These are phyloP conservation scores for Drosophila basisetae DNA, from an alignment of 2,888 invertebrate species.

Conservation along the genomic window DNA sequence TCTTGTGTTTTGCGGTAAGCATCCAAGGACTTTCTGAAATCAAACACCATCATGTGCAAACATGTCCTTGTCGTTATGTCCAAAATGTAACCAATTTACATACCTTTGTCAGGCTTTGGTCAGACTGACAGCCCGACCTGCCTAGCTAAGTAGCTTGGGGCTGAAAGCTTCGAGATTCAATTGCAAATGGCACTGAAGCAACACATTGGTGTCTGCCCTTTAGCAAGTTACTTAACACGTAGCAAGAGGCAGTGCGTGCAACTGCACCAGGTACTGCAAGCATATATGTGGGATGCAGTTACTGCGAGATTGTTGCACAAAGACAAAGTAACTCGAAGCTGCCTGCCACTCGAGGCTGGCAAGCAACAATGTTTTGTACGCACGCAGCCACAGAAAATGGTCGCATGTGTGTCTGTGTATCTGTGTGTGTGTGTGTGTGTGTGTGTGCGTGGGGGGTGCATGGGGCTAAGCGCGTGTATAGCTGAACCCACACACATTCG, in stretches of 20 bases:
- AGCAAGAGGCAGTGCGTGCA: not conserved
- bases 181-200: slow-evolving; percentile 2
- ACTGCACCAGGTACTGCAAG: slow-evolving; percentile 2
- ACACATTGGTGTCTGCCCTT: not conserved
- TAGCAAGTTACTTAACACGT: not conserved
- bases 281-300: not conserved
- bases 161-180: slow-evolving; percentile 4
- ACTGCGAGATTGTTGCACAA: slow-evolving; percentile 6
- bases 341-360: slow-evolving; percentile 8
- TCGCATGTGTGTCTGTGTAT: not conserved
- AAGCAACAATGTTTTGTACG: slow-evolving; percentile 7
- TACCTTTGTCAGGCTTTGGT: not conserved
- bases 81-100: not conserved
- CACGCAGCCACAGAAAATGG: not conserved
- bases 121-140: not conserved
- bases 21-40: not conserved
- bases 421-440: not conserved
- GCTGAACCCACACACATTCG: not conserved
- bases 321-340: slow-evolving; percentile 25
- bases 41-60: not conserved
- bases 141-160: not conserved
- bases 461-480: not conserved
- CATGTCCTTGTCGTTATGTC: not conserved
- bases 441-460: not conserved
- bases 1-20: not conserved